Base-by-base conservation (phyloP, 2,888 invertebrate genomes). In the Aleiodes alternator region DNA sequence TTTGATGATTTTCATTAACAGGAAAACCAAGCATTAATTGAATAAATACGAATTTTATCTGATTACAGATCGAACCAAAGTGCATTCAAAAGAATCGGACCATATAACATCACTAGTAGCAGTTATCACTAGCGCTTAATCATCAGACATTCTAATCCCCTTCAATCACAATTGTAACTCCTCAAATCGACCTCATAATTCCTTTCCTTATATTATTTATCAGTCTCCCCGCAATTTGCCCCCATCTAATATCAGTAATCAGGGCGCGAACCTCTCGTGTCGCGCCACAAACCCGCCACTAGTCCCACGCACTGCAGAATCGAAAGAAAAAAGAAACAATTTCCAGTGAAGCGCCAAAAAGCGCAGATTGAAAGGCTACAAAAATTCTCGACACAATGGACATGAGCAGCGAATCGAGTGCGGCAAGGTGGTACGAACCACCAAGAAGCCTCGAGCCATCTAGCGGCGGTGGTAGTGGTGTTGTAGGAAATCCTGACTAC, bases 401-500 rank as follows among this genome's bases (percentile, higher is more conserved):
- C 86, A 89, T 89, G 89, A 89, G 89, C 85, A 89, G 89, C 86
- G 89, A 89, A 84, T 89, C 89, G 81, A 89, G 87, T 82, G 85
- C 89, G 84, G 87, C 88, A 78, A 86, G 89, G 81, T 89, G 89
- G 89, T 89, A 89, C 84, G 89, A 89, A 80, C 88, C 88, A 78
- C 89, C 89, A 77, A 86, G 89, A 79, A 84, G 87, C 77, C 83
- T 89, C 80, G 89, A 89, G 73, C 86, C 88, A 79, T 86, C 88
- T 78, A 81, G 83, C 78, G 83, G 84, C 75, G 80, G 83, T 76
- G 84, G 85, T 77, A 84, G 83, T 77, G 80, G 85, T 59, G 86
- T 85, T 72, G 86, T 86, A 73, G 86, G 85, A 81, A 87, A 87
- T 82, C 86, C 88, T 72, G 89, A 89, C 79, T 89, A 89, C 82